phyloP scores from a whole-genome alignment of 2,113 vertebrate genomes.

The Circaetus cinerascens region DNA sequence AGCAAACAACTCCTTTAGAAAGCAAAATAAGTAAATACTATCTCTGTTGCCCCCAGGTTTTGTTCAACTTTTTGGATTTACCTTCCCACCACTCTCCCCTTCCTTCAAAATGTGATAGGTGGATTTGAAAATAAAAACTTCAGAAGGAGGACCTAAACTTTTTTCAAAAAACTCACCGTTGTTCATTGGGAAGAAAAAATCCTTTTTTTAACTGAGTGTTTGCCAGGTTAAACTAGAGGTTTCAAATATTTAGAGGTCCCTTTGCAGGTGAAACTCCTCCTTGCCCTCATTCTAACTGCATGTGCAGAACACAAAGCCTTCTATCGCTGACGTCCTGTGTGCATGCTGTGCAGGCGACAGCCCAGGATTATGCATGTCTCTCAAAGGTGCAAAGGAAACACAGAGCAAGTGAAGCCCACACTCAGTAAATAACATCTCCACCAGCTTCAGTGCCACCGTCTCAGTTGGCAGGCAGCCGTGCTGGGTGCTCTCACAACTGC shows the following conservation, averaged over 20 bases:
- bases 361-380: background rate
- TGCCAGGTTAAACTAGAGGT: background rate
- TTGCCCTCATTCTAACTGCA: background rate
- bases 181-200: background rate
- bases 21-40: background rate
- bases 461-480: accelerated
- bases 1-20: background rate
- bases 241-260: background rate
- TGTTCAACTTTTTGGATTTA: background rate
- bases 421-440: background rate
- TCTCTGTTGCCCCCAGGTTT: background rate
- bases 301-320: background rate
- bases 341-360: background rate
- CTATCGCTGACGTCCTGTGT: background rate
- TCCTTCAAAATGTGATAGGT: background rate
- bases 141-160: background rate
- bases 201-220: background rate
- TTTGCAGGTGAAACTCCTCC: background rate
- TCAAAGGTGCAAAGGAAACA: background rate
- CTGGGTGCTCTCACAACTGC: background rate
- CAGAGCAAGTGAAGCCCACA: accelerated
- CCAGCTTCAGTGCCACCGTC: background rate
- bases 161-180: background rate
- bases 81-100: background rate
- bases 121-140: background rate